Evolutionary conservation across 2,888 invertebrate genomes (phyloP), one percentile per base, ranked within the genome.

Genomic region (Galeopsomyia nigrocyanea): DNA sequence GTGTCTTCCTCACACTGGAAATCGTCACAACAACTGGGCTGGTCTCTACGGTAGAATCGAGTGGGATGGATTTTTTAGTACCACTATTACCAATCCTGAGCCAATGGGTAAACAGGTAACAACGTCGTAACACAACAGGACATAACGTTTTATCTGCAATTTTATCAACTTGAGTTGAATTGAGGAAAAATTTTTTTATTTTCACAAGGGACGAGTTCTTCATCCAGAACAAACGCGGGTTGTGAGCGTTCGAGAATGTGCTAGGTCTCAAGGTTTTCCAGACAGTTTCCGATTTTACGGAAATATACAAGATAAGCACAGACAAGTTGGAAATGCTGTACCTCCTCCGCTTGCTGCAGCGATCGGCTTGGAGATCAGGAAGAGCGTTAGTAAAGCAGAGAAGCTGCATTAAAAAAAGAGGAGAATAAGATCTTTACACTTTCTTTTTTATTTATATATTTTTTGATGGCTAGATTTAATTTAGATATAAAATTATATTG

Each of bases 301-400:
- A 51, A 90, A 88, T 75, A 89, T 94, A 78, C 88, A 92, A 75
- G 94, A 95, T 83, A 93, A 93, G 79, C 93, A 95, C 82, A 87
- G 94, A 82, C 95, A 95, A 90, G 92, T 95, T 77, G 95, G 96
- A 16, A 96, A 95, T 86, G 95, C 96, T 5, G 95, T 96, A 0
- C 95, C 95, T 0, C 95, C 95, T 0, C 95, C 95, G 0, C 87
- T 96, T 80, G 94, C 93, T 14, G 88, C 89, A 64, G 94, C 94
- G 0, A 87, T 96, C 64, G 95, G 95, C 0, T 86, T 90, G 76
- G 94, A 95, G 87, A 92, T 95, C 72, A 88, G 88, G 76, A 92
- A 90, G 83, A 72, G 74, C 16, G 69, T 77, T 19, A 51, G 19
- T 49, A 39, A 73, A 47, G 61, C 46, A 62, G 74, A 62, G 74